Evolutionary conservation across 2,797 vertebrate species (phyloP).

Genomic region (Balearica regulorum): DNA sequence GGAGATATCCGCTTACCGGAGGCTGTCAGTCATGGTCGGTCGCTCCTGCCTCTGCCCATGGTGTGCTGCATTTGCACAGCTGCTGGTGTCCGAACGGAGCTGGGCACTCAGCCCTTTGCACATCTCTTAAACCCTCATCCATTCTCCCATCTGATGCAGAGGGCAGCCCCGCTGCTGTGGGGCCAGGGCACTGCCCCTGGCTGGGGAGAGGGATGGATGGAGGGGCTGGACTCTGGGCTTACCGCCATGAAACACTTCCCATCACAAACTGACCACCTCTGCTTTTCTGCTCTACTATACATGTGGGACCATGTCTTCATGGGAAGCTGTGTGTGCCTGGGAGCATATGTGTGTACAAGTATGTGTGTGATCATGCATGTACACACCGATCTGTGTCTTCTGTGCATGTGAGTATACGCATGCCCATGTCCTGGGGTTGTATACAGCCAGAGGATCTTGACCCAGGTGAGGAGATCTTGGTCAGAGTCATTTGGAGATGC

Average conservation of each 20-base stretch:
- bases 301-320: not conserved
- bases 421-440: not conserved
- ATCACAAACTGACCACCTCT: not conserved
- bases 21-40: accelerated
- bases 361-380: not conserved
- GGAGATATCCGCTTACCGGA: accelerated
- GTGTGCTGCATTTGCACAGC: not conserved
- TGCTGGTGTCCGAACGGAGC: not conserved
- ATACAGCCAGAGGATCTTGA: not conserved
- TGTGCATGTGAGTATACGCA: accelerated
- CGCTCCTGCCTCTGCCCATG: not conserved
- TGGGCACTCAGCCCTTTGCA: not conserved
- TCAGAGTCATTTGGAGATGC: not conserved
- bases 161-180: not conserved
- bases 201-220: not conserved
- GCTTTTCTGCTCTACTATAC: not conserved
- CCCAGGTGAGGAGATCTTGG: not conserved
- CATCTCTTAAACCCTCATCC: not conserved
- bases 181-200: not conserved
- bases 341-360: not conserved
- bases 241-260: not conserved
- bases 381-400: no score
- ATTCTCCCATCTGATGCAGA: accelerated
- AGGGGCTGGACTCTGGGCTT: not conserved
- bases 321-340: not conserved